Percentiles rank a stretch among this genome's conserved stretches.
These are phyloP conservation scores for Apodemia duryi DNA, from an alignment of 2,888 invertebrate species.

Conservation along the genomic window DNA sequence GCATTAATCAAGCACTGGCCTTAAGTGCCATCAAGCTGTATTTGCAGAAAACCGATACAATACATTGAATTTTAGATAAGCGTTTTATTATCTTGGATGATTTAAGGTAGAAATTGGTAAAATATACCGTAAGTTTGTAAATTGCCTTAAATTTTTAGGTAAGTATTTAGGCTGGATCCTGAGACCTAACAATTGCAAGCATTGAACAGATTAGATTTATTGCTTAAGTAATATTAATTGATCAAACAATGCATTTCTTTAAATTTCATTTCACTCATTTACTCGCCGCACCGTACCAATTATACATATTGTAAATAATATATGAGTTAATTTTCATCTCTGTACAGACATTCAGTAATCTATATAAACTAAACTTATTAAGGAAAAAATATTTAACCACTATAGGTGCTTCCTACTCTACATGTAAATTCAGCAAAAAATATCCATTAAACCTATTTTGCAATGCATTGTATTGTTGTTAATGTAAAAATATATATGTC, in stretches of 20 bases:
- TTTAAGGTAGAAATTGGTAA: no score
- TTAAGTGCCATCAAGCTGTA: no score
- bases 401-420: slow-evolving; percentile 12
- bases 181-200: no score
- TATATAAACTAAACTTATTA: background rate
- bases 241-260: background rate
- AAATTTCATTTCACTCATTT: background rate
- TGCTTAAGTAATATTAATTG: background rate
- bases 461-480: slow-evolving; percentile 13
- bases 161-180: no score
- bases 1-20: no score
- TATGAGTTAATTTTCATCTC: background rate
- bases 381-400: background rate
- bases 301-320: slow-evolving; percentile 11
- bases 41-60: no score
- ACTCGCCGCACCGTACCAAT: background rate
- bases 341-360: slow-evolving; percentile 7
- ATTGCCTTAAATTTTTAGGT: no score
- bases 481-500: slow-evolving; percentile 29
- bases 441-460: slow-evolving; percentile 10
- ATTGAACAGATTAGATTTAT: no score
- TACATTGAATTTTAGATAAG: no score
- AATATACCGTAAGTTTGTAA: no score
- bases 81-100: no score
- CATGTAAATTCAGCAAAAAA: slow-evolving; percentile 14